A percentile compares a stretch with the other conserved stretches of the same genome.
phyloP scores from a whole-genome alignment of 2,797 vertebrate species.

The Alcedo atthis region DNA sequence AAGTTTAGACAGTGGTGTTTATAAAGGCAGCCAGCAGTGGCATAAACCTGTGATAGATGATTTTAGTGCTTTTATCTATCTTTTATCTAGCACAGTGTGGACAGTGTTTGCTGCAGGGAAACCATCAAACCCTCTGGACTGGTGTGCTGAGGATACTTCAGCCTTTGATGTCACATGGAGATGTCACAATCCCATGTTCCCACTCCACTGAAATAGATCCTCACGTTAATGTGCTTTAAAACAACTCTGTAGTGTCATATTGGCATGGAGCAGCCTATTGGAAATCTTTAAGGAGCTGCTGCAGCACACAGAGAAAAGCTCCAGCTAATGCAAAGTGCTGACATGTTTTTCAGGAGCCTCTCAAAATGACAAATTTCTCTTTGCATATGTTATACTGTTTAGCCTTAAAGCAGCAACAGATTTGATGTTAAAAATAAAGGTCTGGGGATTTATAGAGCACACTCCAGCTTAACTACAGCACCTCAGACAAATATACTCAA shows the following conservation, averaged over 20 bases:
- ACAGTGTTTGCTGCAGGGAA: neutral
- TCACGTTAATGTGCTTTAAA: neutral
- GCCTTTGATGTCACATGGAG: accelerated
- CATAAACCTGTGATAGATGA: neutral
- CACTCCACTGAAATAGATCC: neutral
- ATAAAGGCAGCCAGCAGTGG: neutral
- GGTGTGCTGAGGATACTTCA: neutral
- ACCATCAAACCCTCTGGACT: neutral
- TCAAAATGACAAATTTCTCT: slow-evolving; percentile 29
- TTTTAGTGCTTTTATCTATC: neutral
- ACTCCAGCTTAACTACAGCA: neutral
- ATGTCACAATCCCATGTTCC: neutral
- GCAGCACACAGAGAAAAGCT: neutral
- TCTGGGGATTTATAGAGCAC: neutral
- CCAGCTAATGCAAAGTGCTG: neutral
- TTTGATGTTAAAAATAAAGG: slow-evolving; percentile 10
- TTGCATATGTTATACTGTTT: slow-evolving; percentile 3
- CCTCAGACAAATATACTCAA: neutral
- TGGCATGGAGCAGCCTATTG: neutral
- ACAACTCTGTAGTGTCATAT: neutral
- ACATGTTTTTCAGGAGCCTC: slow-evolving; percentile 1
- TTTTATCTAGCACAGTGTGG: too few relatives aligned
- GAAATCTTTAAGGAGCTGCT: slow-evolving; percentile 29
- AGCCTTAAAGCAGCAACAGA: slow-evolving; percentile 8
- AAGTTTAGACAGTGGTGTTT: neutral